Conservation (phyloP, 2,888 invertebrate species). For the Himalopsyche anomala region DNA sequence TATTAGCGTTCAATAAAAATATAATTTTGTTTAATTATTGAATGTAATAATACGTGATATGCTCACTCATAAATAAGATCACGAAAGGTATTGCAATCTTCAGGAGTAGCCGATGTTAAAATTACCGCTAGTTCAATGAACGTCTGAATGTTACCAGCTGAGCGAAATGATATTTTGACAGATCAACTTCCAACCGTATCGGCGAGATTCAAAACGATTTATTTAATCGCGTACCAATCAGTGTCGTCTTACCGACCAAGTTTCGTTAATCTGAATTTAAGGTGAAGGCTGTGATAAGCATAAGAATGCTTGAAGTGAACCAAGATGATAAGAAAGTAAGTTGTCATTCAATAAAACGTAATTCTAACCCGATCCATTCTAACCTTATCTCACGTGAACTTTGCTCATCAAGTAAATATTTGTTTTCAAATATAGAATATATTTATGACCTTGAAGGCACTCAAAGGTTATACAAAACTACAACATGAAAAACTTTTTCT, state of each 20-base stretch:
- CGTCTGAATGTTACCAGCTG: slow-evolving; percentile 10
- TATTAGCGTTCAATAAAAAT: too few species aligned
- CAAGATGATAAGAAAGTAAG: slow-evolving; percentile 65
- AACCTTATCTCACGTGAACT: slow-evolving; percentile 51
- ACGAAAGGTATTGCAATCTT: too few species aligned
- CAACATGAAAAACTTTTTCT: not conserved
- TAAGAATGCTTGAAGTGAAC: slow-evolving; percentile 61
- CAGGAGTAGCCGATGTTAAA: not conserved
- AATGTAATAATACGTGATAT: too few species aligned
- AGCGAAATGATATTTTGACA: slow-evolving; percentile 23
- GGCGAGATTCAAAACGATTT: not conserved
- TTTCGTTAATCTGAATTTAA: slow-evolving; percentile 36
- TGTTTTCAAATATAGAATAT: slow-evolving; percentile 47
- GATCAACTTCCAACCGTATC: slow-evolving; percentile 5
- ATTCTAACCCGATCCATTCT: not conserved
- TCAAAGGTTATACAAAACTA: slow-evolving; percentile 53
- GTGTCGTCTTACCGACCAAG: not conserved
- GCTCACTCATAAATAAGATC: too few species aligned
- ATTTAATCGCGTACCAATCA: not conserved
- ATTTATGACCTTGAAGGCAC: slow-evolving; percentile 54
- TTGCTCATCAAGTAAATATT: slow-evolving; percentile 52
- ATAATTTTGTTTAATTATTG: too few species aligned
- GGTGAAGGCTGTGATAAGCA: slow-evolving; percentile 44
- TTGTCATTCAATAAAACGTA: slow-evolving; percentile 47
- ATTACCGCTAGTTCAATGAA: slow-evolving; percentile 1